These are phyloP conservation scores for Pachycephala philippinensis DNA, from an alignment of 2,113 vertebrate species.

Conservation along the genomic window DNA sequence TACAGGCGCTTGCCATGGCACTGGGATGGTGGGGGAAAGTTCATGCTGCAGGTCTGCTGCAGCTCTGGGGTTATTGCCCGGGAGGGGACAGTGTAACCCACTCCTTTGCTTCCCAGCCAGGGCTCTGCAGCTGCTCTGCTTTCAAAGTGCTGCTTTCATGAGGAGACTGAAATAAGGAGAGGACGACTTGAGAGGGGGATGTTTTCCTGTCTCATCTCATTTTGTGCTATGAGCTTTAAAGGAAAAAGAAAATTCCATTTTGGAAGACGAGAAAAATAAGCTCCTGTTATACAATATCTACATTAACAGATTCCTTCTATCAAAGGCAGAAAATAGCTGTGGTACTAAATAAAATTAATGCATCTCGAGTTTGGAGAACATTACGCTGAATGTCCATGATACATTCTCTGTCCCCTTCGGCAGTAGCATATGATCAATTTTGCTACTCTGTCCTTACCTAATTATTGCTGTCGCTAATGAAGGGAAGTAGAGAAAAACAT, in stretches of 20 bases:
- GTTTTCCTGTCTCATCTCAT: not conserved
- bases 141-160: not conserved
- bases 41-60: not conserved
- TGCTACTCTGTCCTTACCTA: constrained; percentile 64
- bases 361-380: constrained; percentile 15
- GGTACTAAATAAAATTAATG: constrained; percentile 20
- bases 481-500: constrained; percentile 72
- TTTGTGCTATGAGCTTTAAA: not conserved
- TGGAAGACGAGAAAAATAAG: not conserved
- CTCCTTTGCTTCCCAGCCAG: not conserved
- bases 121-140: not conserved
- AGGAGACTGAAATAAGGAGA: not conserved
- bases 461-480: constrained; percentile 70
- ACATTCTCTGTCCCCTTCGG: constrained; percentile 24
- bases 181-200: not conserved
- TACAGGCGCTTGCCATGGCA: fast-evolving
- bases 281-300: not conserved
- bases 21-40: not conserved
- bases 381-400: constrained; percentile 35
- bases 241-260: not conserved
- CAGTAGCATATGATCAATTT: constrained; percentile 62
- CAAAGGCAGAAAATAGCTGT: constrained; percentile 21
- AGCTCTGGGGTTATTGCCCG: not conserved
- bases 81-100: not conserved
- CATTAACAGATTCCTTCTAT: not conserved